phyloP scores from a whole-genome alignment of 2,888 invertebrate species.

The Bellardia pandia region DNA sequence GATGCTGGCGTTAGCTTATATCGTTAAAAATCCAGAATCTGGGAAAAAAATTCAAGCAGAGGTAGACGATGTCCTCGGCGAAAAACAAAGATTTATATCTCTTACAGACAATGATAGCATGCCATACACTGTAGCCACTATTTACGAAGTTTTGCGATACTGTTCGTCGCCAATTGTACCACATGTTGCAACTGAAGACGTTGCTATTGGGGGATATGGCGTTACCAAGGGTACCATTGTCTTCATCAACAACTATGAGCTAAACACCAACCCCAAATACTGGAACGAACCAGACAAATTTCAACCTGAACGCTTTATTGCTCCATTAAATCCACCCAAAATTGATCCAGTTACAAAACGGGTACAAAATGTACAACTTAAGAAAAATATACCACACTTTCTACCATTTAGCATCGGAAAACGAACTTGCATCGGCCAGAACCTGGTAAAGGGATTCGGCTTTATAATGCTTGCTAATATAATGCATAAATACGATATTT shows the following conservation, averaged over 20 bases:
- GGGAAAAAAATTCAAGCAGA: conserved; percentile 88
- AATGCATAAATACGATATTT: conserved; percentile 89
- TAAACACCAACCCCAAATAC: conserved; percentile 89
- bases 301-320: conserved; percentile 90
- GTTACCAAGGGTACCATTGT: conserved; percentile 92
- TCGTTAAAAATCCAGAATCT: conserved; percentile 88
- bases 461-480: conserved; percentile 90
- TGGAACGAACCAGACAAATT: conserved; percentile 91
- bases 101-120: conserved; percentile 88
- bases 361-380: conserved; percentile 81
- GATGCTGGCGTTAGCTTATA: conserved; percentile 90
- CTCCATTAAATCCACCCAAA: conserved; percentile 7
- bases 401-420: conserved; percentile 94
- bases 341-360: conserved; percentile 26
- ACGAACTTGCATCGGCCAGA: conserved; percentile 93
- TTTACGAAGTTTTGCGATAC: conserved; percentile 91
- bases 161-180: conserved; percentile 95
- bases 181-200: conserved; percentile 92
- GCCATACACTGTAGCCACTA: conserved; percentile 92
- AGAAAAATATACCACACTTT: conserved; percentile 88
- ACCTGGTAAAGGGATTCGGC: conserved; percentile 90
- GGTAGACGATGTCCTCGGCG: conserved; percentile 87
- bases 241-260: conserved; percentile 92
- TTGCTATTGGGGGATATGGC: conserved; percentile 89
- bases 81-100: conserved; percentile 85